Conservation (phyloP, 2,113 vertebrate species). For the Nyctibius bracteatus region DNA sequence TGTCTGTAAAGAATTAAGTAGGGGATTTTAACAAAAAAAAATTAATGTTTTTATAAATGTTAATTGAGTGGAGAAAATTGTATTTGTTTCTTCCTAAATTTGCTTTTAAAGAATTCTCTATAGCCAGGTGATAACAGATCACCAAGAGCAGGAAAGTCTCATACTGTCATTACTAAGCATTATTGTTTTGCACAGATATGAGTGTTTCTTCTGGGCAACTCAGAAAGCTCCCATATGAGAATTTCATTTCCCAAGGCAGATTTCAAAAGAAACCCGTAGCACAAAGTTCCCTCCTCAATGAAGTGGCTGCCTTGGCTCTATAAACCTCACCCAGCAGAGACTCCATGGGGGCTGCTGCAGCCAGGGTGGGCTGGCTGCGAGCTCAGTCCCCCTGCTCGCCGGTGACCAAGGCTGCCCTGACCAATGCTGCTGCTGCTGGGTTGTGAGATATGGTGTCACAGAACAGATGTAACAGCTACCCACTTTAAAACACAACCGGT, state of each 20-base stretch:
- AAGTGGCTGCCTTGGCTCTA: neutral
- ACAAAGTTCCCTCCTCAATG: neutral
- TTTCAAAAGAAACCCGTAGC: neutral
- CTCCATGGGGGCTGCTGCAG: neutral
- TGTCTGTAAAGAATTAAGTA: neutral
- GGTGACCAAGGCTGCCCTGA: rapidly evolving
- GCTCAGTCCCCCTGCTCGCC: neutral
- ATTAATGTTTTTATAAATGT: neutral
- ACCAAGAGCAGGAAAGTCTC: neutral
- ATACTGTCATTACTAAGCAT: neutral
- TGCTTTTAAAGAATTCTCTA: neutral
- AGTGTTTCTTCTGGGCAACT: neutral
- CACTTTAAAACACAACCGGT: neutral
- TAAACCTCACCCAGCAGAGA: neutral
- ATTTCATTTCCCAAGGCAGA: neutral
- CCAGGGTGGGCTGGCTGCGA: neutral
- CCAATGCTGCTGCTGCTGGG: rapidly evolving
- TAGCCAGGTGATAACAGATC: neutral
- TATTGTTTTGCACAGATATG: neutral
- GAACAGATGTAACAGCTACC: neutral
- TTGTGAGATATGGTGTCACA: neutral
- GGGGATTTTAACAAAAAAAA: rapidly evolving
- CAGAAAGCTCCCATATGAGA: neutral
- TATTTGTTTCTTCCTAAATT: neutral
- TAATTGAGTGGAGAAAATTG: neutral